These are phyloP conservation scores for Clanis bilineata DNA, from an alignment of 2,888 invertebrate species.

Conservation along the genomic window DNA sequence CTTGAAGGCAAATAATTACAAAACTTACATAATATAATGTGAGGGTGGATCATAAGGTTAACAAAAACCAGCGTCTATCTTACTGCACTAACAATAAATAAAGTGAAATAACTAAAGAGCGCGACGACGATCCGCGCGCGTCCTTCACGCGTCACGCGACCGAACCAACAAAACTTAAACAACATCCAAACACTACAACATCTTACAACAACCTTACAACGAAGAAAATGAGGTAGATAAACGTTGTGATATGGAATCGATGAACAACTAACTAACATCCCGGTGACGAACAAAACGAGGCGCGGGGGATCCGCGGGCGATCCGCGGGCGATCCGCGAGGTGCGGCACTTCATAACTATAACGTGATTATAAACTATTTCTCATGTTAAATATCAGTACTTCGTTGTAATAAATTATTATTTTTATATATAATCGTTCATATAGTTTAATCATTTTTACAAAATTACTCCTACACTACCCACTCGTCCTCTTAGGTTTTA, in stretches of 20 bases:
- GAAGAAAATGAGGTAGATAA: conserved; percentile 80
- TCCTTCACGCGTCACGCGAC: background rate
- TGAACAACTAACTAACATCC: conserved; percentile 28
- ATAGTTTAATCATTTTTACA: conserved; percentile 48
- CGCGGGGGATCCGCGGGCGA: conserved; percentile 17
- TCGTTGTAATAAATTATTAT: conserved; percentile 71
- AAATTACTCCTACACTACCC: conserved; percentile 55
- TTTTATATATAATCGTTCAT: conserved; percentile 40
- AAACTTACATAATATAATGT: too few relatives aligned
- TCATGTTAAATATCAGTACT: conserved; percentile 60
- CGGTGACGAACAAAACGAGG: conserved; percentile 25
- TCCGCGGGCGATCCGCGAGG: background rate
- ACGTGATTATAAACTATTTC: conserved; percentile 47
- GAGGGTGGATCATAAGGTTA: conserved; percentile 28
- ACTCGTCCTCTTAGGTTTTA: conserved; percentile 59
- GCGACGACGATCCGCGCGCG: background rate
- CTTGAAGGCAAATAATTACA: background rate
- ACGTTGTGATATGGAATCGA: conserved; percentile 77
- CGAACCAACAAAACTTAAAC: conserved; percentile 1
- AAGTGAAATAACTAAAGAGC: conserved; percentile 21
- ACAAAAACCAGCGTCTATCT: conserved; percentile 35
- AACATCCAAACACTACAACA: conserved; percentile 54
- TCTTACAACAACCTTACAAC: conserved; percentile 73
- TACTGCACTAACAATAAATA: conserved; percentile 40
- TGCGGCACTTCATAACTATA: conserved; percentile 31